Base-by-base conservation (phyloP, 1,140 invertebrate species). In the Bombus turneri region DNA sequence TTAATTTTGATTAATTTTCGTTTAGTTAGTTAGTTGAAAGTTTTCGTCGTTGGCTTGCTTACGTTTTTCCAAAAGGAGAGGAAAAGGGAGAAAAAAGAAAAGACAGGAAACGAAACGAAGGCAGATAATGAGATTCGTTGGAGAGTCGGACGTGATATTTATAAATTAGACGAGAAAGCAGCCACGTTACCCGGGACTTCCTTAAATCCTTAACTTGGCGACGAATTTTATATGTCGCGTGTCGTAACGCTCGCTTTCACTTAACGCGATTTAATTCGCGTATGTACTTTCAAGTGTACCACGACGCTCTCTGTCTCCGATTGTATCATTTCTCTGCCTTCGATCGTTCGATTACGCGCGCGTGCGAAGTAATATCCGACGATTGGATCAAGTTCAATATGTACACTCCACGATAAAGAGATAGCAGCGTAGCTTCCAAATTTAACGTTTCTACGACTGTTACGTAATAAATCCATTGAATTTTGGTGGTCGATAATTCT, bases 161-260 rank as follows among this genome's bases (percentile, higher is more conserved):
- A 85, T 81, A 85, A 81, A 85, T 85, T 85, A 85, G 57, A 22
- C 78, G 79, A 57, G 84, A 81, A 85, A 81, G 78, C 77, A 85
- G 79, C 68, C 71, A 78, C 84, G 69, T 81, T 57, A 34, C 37
- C 15, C 25, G 3, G n/a, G 22, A 81, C 84, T 85, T 85, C 84
- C 78, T 85, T 74, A 85, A 85, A 81, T 74, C 79, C 84, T 31
- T 78, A 62, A 66, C 34, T 69, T 62, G 71, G 71, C 79, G 31
- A 80, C 72, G 84, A 85, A 85, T 85, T 85, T 81, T 85, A 81
- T 85, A 64, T 85, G 84, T 75, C 84, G 79, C 71, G 84, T 85
- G 84, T 85, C 79, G 84, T 79, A 85, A 64, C 66, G 79, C 76
- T 81, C 85, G 87, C 88, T 89, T 89, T 89, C 88, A 89, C 88